phyloP scores from a whole-genome alignment of 2,113 vertebrate genomes.

The Poeciliopsis occidentalis region DNA sequence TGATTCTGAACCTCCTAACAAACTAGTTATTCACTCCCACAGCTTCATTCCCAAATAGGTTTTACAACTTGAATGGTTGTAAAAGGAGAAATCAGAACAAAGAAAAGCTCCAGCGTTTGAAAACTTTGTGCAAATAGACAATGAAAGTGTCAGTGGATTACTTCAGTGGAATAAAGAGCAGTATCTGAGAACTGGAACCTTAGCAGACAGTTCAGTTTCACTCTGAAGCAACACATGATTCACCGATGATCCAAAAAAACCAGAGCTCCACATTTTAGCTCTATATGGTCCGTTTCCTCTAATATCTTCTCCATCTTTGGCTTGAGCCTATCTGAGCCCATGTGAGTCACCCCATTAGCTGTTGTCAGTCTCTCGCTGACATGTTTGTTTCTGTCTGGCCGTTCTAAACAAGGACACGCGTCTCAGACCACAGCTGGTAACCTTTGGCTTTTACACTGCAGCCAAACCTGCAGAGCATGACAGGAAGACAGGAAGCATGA shows the following conservation, averaged over 20 bases:
- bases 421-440: conserved; percentile 32
- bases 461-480: conserved; percentile 25
- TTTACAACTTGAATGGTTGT: not conserved
- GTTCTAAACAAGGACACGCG: conserved; percentile 16
- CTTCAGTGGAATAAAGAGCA: not conserved
- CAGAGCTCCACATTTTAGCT: conserved; percentile 1
- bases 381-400: conserved; percentile 13
- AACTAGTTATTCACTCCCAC: not conserved
- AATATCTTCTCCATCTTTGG: conserved; percentile 20
- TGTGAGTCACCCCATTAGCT: conserved; percentile 24
- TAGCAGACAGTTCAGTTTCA: conserved; percentile 6
- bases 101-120: conserved; percentile 3
- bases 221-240: not conserved
- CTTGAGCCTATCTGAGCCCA: not conserved
- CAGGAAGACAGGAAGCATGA: conserved; percentile 3
- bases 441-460: conserved; percentile 12
- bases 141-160: conserved; percentile 6
- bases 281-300: not conserved
- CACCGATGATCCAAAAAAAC: not conserved
- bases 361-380: conserved; percentile 23
- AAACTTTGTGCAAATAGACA: not conserved
- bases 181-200: not conserved
- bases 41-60: not conserved
- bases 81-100: not conserved
- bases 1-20: not conserved